These are phyloP conservation scores for Paradisaea rubra DNA, from an alignment of 2,113 vertebrate species.

Conservation along the genomic window DNA sequence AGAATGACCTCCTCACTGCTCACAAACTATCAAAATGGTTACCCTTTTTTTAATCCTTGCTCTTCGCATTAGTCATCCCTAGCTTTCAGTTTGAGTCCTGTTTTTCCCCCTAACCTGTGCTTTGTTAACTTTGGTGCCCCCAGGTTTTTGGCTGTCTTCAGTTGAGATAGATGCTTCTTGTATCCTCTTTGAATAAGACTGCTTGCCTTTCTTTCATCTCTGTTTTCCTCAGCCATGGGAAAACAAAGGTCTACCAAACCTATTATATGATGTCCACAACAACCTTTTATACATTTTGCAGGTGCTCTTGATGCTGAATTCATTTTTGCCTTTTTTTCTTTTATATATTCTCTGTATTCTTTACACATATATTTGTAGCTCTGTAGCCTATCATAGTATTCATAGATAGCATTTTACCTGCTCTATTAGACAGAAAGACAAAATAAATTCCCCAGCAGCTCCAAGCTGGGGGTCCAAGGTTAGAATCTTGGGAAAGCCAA, in stretches of 20 bases:
- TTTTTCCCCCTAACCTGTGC: not conserved
- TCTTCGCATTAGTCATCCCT: not conserved
- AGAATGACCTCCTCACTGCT: accelerated
- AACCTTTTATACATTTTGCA: not conserved
- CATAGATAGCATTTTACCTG: not conserved
- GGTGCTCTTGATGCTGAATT: not conserved
- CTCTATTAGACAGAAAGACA: not conserved
- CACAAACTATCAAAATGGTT: not conserved
- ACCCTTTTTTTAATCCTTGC: not conserved
- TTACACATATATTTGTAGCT: not conserved
- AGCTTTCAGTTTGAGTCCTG: not conserved
- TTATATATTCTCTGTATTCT: not conserved
- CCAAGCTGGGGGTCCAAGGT: not conserved
- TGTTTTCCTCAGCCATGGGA: not conserved
- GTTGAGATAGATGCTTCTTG: not conserved
- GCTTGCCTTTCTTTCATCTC: not conserved
- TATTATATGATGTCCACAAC: not conserved
- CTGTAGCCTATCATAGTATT: not conserved
- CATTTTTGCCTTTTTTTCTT: not conserved
- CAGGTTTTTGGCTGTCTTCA: not conserved
- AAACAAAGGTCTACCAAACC: not conserved
- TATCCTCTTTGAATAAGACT: not conserved
- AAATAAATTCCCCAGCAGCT: not conserved
- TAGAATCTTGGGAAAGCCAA: not conserved
- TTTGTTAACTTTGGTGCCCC: not conserved